Evolutionary conservation across 2,888 invertebrate genomes (phyloP).

Genomic region (Eristalis pertinax): DNA sequence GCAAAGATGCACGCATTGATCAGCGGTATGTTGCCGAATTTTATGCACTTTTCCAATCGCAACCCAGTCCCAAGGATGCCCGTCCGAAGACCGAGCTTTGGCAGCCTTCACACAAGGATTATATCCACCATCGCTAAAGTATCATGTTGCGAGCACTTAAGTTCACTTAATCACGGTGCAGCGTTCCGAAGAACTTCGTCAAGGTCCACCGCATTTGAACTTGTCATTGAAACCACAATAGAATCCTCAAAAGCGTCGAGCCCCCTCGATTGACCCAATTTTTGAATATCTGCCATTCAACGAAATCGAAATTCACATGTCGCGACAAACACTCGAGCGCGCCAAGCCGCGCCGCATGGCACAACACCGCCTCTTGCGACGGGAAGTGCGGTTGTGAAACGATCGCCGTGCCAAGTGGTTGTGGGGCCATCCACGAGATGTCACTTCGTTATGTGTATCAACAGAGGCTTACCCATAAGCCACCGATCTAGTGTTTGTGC

Average conservation of each 20-base stretch:
- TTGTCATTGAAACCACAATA: background rate
- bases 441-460: conserved; percentile 39
- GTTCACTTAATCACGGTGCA: background rate
- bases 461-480: conserved; percentile 9
- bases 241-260: background rate
- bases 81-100: background rate
- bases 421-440: conserved; percentile 4
- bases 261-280: background rate
- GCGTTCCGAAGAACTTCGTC: background rate
- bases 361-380: background rate
- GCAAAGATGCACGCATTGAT: no score
- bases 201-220: background rate
- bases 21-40: no score
- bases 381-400: background rate
- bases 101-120: background rate
- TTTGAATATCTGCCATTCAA: background rate
- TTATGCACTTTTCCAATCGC: no score
- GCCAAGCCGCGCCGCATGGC: background rate
- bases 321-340: background rate
- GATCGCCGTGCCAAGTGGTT: background rate
- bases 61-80: no score
- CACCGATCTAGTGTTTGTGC: conserved; percentile 12
- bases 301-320: conserved; percentile 1
- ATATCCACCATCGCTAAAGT: background rate
- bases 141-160: background rate